These are phyloP conservation scores for Antheraea yamamai DNA, from an alignment of 2,888 invertebrate species.

Conservation along the genomic window DNA sequence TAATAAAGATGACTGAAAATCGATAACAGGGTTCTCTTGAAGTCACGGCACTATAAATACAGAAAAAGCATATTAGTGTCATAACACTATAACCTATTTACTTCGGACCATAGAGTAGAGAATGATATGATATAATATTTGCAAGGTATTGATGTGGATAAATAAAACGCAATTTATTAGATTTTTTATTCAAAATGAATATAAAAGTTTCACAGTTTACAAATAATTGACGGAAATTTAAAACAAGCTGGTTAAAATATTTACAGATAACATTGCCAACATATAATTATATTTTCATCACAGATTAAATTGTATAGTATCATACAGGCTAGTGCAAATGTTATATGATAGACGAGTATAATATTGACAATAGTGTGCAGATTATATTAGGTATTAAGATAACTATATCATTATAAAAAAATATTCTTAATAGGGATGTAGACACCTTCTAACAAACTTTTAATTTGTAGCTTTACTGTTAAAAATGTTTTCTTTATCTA, in stretches of 20 bases:
- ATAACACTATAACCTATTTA: no score
- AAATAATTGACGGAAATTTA: conserved; percentile 26
- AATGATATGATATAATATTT: not conserved
- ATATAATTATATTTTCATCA: conserved; percentile 4
- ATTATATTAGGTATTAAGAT: not conserved
- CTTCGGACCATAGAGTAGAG: not conserved
- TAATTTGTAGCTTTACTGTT: no score
- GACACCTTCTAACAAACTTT: no score
- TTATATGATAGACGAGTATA: not conserved
- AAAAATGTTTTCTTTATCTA: no score
- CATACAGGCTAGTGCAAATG: conserved; percentile 2
- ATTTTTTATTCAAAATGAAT: conserved; percentile 63
- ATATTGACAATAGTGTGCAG: conserved; percentile 8
- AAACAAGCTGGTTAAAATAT: conserved; percentile 13
- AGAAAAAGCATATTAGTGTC: no score
- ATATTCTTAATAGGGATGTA: not conserved
- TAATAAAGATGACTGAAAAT: no score
- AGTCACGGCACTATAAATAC: no score
- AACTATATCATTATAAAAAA: not conserved
- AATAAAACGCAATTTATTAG: conserved; percentile 66
- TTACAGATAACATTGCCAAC: not conserved
- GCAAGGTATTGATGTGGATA: conserved; percentile 21
- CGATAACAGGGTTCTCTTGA: no score
- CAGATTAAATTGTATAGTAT: conserved; percentile 5
- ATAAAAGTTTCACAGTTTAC: conserved; percentile 42